These are phyloP conservation scores for Penaeus vannamei DNA, from an alignment of 1,140 invertebrate species.

Conservation along the genomic window DNA sequence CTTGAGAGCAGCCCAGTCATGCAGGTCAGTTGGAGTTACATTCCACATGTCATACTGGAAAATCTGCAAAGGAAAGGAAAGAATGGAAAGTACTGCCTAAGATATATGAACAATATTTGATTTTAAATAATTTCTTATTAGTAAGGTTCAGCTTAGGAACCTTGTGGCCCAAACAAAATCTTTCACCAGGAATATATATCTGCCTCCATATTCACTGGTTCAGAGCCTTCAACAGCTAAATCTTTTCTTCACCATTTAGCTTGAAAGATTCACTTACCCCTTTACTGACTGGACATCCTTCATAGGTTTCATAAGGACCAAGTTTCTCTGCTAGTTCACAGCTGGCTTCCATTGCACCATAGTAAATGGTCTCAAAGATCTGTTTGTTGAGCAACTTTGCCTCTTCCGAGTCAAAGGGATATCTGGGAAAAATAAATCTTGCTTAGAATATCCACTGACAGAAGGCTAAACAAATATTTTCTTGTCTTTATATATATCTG, in stretches of 20 bases:
- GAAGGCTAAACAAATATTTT: neutral
- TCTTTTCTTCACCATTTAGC: neutral
- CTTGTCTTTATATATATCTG: neutral
- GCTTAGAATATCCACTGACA: neutral
- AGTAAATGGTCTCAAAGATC: slow-evolving; percentile 99
- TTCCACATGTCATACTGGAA: slow-evolving; percentile 99
- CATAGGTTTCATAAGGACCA: slow-evolving; percentile 93
- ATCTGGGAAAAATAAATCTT: slow-evolving; percentile 46
- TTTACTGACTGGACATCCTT: slow-evolving; percentile 92
- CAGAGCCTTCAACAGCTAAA: no score
- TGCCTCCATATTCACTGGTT: no score
- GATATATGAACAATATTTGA: no score
- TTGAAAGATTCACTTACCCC: slow-evolving; percentile 77
- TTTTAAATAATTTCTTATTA: neutral
- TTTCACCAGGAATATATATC: no score
- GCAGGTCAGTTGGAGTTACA: slow-evolving; percentile 88
- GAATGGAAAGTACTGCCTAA: neutral
- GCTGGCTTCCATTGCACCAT: slow-evolving; percentile 95
- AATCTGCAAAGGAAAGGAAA: slow-evolving; percentile 75
- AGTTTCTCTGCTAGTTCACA: slow-evolving; percentile 92
- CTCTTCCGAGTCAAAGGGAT: slow-evolving; percentile 77
- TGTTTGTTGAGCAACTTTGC: slow-evolving; percentile 92
- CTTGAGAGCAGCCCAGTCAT: slow-evolving; percentile 92
- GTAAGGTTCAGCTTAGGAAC: no score
- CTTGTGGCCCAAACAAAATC: no score